phyloP scores from a whole-genome alignment of 2,113 vertebrate species.

The Sardina pilchardus region DNA sequence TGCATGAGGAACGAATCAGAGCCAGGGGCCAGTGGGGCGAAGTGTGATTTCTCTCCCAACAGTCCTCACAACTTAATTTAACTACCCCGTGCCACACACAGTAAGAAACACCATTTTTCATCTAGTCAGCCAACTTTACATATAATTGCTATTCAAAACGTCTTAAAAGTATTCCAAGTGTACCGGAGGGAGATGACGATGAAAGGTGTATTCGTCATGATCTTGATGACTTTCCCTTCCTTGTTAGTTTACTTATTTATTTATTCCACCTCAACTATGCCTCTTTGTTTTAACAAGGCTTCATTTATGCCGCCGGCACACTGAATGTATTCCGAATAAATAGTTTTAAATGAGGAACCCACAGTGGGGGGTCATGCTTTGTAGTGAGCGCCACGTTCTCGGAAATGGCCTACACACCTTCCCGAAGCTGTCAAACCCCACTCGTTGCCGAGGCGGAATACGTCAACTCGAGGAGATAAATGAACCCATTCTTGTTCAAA shows the following conservation, averaged over 20 bases:
- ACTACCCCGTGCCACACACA: neutral
- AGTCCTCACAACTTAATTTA: neutral
- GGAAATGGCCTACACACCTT: neutral
- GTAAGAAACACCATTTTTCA: neutral
- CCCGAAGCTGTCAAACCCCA: neutral
- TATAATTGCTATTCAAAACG: neutral
- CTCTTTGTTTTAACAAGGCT: neutral
- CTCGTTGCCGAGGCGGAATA: neutral
- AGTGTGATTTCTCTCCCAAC: neutral
- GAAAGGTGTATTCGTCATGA: neutral
- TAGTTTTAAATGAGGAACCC: neutral
- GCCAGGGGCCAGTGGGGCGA: too few species aligned
- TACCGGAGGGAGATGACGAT: neutral
- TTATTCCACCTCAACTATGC: neutral
- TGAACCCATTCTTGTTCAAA: neutral
- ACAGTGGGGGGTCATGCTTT: neutral
- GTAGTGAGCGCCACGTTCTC: neutral
- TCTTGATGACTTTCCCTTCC: neutral
- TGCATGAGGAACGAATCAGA: neutral
- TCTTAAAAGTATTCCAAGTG: neutral
- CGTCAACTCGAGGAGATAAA: neutral
- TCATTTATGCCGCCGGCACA: neutral
- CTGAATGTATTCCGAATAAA: neutral
- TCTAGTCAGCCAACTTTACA: neutral
- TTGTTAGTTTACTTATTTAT: neutral